Conservation (phyloP, 2,797 vertebrate species). For the Amniataba percoides region DNA sequence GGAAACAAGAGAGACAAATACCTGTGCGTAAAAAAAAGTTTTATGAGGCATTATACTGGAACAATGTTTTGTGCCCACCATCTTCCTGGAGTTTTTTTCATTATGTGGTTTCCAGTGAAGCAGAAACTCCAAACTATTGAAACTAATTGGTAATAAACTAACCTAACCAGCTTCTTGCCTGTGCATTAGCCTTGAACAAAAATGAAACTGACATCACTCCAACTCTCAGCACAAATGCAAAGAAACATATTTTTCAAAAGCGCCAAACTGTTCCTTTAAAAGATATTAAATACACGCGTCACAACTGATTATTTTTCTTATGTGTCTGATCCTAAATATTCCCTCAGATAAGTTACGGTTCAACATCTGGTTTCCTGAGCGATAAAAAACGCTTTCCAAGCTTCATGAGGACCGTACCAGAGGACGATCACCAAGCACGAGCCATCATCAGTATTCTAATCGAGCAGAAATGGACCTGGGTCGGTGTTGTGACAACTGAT, state of each 20-base stretch:
- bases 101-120: too few species aligned
- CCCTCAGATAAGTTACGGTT: slow-evolving; percentile 48
- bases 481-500: slow-evolving; percentile 88
- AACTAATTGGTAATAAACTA: too few species aligned
- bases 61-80: not conserved
- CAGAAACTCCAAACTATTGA: too few species aligned
- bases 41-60: not conserved
- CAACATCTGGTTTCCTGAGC: slow-evolving; percentile 48
- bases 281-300: too few species aligned
- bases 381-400: slow-evolving; percentile 53
- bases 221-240: too few species aligned
- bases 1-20: not conserved
- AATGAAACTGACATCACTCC: too few species aligned
- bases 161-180: too few species aligned
- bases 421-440: slow-evolving; percentile 45
- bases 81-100: too few species aligned
- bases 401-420: slow-evolving; percentile 56
- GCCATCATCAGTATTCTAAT: slow-evolving; percentile 30
- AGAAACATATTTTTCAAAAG: too few species aligned
- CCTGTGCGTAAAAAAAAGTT: not conserved
- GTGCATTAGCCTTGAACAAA: too few species aligned
- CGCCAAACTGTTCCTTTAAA: too few species aligned
- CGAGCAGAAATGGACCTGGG: slow-evolving; percentile 83
- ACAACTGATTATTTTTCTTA: too few species aligned
- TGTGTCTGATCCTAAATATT: not conserved